These are phyloP conservation scores for Callinectes sapidus DNA, from an alignment of 2,888 invertebrate genomes.

Conservation along the genomic window DNA sequence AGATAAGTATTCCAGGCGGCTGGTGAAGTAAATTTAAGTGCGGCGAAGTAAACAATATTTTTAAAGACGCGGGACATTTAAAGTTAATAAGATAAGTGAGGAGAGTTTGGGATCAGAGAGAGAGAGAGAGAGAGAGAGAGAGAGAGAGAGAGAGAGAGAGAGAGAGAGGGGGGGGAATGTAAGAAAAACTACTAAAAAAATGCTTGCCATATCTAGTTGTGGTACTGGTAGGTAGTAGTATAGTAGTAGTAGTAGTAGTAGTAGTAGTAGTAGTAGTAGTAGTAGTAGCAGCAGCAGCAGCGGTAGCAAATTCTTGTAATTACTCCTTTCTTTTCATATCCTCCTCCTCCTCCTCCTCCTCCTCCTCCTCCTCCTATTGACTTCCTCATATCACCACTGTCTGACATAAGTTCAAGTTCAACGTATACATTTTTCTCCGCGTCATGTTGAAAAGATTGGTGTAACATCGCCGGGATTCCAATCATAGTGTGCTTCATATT, in stretches of 20 bases:
- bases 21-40: too few relatives aligned
- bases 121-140: not conserved
- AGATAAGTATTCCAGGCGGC: too few relatives aligned
- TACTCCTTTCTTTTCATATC: not conserved
- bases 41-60: too few relatives aligned
- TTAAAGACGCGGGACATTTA: too few relatives aligned
- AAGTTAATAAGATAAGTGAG: too few relatives aligned
- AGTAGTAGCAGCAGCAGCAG: not conserved
- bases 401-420: not conserved
- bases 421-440: not conserved
- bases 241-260: not conserved
- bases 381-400: not conserved
- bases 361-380: not conserved
- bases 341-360: not conserved
- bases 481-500: not conserved
- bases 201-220: not conserved
- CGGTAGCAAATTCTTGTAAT: not conserved
- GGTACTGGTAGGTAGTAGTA: too few relatives aligned
- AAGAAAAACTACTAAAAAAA: not conserved
- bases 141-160: not conserved
- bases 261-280: too few relatives aligned
- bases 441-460: not conserved
- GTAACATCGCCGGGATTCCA: not conserved
- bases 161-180: slow-evolving; percentile 32
- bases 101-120: not conserved